Base-by-base conservation (phyloP, 2,888 invertebrate species). In the Patella caerulea region DNA sequence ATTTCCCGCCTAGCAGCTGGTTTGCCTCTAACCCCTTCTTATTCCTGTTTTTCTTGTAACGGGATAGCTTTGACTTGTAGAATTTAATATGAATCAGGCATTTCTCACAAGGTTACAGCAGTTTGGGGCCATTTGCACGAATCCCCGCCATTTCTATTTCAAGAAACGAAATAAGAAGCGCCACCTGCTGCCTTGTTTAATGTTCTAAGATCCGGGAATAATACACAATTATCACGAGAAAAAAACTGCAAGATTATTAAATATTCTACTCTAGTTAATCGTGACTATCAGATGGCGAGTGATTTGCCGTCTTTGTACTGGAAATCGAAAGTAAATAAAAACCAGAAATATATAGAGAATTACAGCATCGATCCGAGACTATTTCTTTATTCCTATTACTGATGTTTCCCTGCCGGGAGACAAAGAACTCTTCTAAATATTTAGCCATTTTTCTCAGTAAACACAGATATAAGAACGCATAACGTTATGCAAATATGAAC, bases 361-460 rank as follows among this genome's bases (percentile, higher is more conserved):
- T 65, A 65, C 24, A 14, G 65, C 19, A 65, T 65, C 65, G 65
- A 65, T 24, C 65, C 19, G 14, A 24, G 24, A 19, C 24, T 65
- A 65, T 65, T 65, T 24, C 65, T 65, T 65, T 65, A 65, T 65
- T 65, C 65, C 19, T 24, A 24, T 24, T 24, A 65, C 65, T 65
- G 19, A 65, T 19, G 24, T 24, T 24, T 65, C 65, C 19, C 19
- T 65, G 24, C 65, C 65, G 19, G 65, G 65, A 65, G 65, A 65
- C 24, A 65, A 65, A 65, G 65, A 65, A n/a, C 19, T 65, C 24
- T 65, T 65, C 65, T 65, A 65, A 65, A 65, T 65, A 65, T 65
- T 65, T 65, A 65, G 65, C 14, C 65, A 65, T 65, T 65, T 65
- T 65, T 65, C 65, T 65, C 65, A 65, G 19, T 14, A 65, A 65